phyloP scores from a whole-genome alignment of 2,888 invertebrate species.

The Pterostichus madidus region DNA sequence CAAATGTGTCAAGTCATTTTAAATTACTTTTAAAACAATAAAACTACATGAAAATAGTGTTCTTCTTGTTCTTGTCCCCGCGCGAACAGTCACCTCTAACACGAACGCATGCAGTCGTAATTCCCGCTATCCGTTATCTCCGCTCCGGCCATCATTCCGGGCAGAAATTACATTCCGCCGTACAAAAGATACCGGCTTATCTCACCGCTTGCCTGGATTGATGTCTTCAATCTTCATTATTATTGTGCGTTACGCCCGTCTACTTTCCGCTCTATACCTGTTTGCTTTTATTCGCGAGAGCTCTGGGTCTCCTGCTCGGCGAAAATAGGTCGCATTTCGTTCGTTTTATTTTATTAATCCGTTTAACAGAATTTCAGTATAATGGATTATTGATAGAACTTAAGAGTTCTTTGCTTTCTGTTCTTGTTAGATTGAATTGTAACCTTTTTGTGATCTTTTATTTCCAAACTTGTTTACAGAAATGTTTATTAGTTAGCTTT shows the following conservation, averaged over 20 bases:
- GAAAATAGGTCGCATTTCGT: constrained; percentile 49
- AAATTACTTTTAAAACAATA: background rate
- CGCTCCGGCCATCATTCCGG: constrained; percentile 29
- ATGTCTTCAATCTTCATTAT: constrained; percentile 67
- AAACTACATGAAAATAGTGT: background rate
- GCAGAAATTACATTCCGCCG: constrained; percentile 65
- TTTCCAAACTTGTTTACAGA: background rate
- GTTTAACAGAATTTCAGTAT: constrained; percentile 48
- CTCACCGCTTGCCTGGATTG: constrained; percentile 65
- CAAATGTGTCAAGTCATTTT: no score
- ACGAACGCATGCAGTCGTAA: constrained; percentile 51
- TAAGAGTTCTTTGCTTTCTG: background rate
- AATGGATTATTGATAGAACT: constrained; percentile 49
- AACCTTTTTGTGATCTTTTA: background rate
- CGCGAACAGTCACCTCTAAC: background rate
- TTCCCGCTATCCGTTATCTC: constrained; percentile 53
- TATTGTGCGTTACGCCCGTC: constrained; percentile 61
- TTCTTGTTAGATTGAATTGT: background rate
- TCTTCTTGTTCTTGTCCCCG: background rate
- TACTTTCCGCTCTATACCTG: constrained; percentile 50
- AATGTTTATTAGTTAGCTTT: background rate
- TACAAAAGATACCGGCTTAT: constrained; percentile 66
- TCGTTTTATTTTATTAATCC: constrained; percentile 57
- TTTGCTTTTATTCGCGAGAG: constrained; percentile 44
- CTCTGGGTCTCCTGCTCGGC: constrained; percentile 14